phyloP scores from a whole-genome alignment of 2,888 invertebrate genomes.

The Meghimatium bilineatum region DNA sequence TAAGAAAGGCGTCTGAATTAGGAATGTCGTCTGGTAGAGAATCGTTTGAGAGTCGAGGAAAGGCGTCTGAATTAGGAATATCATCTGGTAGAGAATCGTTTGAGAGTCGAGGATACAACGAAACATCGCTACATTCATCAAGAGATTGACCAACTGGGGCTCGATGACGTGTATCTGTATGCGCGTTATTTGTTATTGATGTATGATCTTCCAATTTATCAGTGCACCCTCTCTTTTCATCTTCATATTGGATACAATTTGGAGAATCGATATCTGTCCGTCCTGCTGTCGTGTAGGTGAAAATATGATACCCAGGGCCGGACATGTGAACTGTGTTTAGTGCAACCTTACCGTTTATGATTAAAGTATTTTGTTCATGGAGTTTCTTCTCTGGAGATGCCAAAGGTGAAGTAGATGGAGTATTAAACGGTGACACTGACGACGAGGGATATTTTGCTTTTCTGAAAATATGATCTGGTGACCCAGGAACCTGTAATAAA shows the following conservation, averaged over 20 bases:
- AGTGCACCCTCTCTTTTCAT: not conserved
- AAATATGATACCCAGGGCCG: not conserved
- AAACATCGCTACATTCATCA: slow-evolving; percentile 31
- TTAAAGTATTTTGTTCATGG: not conserved
- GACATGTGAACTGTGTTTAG: too few species aligned
- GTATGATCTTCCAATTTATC: not conserved
- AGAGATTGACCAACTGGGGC: slow-evolving; percentile 1
- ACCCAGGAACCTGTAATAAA: slow-evolving; percentile 33
- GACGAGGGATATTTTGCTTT: slow-evolving; percentile 21
- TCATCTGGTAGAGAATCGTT: not conserved
- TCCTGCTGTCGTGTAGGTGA: too few species aligned
- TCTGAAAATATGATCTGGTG: slow-evolving; percentile 16
- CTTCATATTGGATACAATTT: not conserved
- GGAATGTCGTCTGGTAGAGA: not conserved
- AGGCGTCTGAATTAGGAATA: not conserved
- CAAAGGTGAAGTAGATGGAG: not conserved
- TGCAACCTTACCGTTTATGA: not conserved
- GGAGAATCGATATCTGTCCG: too few species aligned
- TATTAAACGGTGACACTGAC: not conserved
- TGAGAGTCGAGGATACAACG: not conserved
- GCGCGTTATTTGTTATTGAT: not conserved
- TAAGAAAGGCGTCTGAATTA: not conserved
- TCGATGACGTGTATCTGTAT: not conserved
- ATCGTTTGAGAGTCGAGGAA: slow-evolving; percentile 4
- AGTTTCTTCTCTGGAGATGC: not conserved